phyloP scores from a whole-genome alignment of 2,888 invertebrate genomes.

The Andrena fulva region DNA sequence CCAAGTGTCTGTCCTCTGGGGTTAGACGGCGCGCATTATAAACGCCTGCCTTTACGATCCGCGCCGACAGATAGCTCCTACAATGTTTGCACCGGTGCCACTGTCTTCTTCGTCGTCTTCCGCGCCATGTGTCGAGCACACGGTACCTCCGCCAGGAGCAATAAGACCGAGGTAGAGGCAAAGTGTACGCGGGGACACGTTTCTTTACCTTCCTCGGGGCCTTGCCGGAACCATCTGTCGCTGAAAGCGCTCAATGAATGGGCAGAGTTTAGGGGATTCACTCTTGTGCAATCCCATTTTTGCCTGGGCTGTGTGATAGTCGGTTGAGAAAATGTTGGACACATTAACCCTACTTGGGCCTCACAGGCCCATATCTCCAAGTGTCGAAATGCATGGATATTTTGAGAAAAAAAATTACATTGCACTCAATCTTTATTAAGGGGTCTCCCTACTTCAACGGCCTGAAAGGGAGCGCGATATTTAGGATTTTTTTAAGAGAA shows the following conservation, averaged over 20 bases:
- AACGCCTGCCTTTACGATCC: constrained; percentile 68
- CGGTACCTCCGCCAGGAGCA: constrained; percentile 50
- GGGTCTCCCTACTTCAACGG: no score
- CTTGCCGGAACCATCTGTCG: neutral
- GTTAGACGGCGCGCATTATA: constrained; percentile 54
- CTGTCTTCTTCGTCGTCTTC: constrained; percentile 33
- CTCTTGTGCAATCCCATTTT: no score
- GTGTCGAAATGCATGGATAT: no score
- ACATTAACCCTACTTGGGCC: no score
- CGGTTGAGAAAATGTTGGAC: no score
- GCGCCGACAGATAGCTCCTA: constrained; percentile 65
- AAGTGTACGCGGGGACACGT: neutral
- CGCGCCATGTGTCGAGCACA: constrained; percentile 77
- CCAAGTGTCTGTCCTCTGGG: constrained; percentile 36
- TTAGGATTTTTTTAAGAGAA: no score
- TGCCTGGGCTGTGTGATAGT: no score
- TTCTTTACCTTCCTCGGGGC: neutral
- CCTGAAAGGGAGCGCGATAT: no score
- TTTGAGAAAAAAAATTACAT: no score
- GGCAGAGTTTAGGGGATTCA: no score
- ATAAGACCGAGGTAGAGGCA: constrained; percentile 27
- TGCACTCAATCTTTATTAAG: no score
- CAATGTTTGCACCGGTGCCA: constrained; percentile 69
- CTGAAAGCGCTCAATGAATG: neutral
- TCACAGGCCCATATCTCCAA: no score